phyloP scores from a whole-genome alignment of 2,797 vertebrate genomes.

The Crenichthys baileyi region DNA sequence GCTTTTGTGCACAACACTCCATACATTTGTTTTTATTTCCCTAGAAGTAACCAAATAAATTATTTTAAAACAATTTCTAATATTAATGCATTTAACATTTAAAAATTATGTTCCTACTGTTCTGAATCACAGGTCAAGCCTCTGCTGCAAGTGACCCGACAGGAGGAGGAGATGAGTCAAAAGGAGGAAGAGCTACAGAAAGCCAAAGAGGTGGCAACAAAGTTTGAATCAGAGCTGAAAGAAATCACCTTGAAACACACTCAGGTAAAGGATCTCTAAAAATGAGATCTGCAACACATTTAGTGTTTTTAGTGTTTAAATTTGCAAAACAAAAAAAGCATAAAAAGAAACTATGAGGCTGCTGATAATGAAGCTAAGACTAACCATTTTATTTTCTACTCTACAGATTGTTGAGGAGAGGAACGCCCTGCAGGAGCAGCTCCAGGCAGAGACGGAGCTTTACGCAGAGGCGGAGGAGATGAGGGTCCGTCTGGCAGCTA shows the following conservation, averaged over 20 bases:
- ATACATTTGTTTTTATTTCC: background rate
- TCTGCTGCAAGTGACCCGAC: constrained; percentile 94
- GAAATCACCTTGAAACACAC: constrained; percentile 89
- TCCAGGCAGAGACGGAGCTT: constrained; percentile 95
- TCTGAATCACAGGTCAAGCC: constrained; percentile 89
- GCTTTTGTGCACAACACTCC: background rate
- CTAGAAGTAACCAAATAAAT: background rate
- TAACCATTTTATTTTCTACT: background rate
- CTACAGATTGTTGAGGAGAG: constrained; percentile 90
- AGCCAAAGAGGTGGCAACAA: constrained; percentile 87
- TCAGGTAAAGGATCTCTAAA: constrained; percentile 77
- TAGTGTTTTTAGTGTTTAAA: background rate
- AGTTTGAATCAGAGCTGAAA: constrained; percentile 88
- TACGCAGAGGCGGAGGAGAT: constrained; percentile 96
- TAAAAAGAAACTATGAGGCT: background rate
- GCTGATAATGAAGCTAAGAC: background rate
- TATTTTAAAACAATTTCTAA: background rate
- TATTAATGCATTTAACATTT: background rate
- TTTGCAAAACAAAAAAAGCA: background rate
- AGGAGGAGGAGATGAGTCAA: constrained; percentile 95
- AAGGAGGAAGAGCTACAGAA: constrained; percentile 91
- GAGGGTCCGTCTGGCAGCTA: constrained; percentile 90
- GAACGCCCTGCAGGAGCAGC: constrained; percentile 90
- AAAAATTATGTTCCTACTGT: background rate
- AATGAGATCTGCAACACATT: background rate